Evolutionary conservation across 2,113 vertebrate genomes (phyloP), one percentile per base, ranked within the genome.

Genomic region (Sisor rabdophorus): DNA sequence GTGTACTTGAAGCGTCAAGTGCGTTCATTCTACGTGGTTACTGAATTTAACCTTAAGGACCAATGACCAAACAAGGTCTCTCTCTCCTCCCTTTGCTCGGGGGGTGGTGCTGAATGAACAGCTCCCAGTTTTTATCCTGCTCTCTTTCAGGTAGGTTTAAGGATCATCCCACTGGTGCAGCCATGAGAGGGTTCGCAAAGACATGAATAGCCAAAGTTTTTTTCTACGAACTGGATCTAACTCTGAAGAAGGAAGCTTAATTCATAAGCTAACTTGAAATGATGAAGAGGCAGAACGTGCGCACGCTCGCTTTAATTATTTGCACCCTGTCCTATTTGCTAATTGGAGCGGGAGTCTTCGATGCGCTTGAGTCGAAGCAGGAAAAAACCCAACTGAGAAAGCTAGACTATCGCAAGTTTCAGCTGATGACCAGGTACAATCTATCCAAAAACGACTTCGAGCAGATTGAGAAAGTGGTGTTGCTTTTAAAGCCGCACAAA

Each of bases 251-350:
- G 78, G 69, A 76, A 69, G 36, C 60, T 44, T 44, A 73, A n/a
- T 52, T 65, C 55, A 74, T 56, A 59, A 71, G 71, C 47, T 30
- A 55, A 50, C 71, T 79, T 77, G 54, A 63, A 86, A 88, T 81
- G 89, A 98, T 98, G 96, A 97, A 98, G 94, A 92, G 94, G 88
- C 96, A 98, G 86, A 98, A 98, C 92, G 94, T 95, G 83, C 83
- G 96, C 87, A 98, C 96, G 76, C 87, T 97, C 86, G 94, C 91
- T 50, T 94, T 98, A 84, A 98, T 98, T 89, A 82, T 94, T 84
- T 95, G 95, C 92, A 98, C 95, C 90, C 94, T 98, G 91, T 94
- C 95, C 87, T 98, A 98, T 92, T 91, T 98, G 90, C 93, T 98
- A 90, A 94, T 95, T 81, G 95, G 96, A 73, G 95, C 96, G 80